A percentile compares a stretch with the other conserved stretches of the same genome.
Conservation (phyloP, 1,140 invertebrate species). For the Diachasmimorpha longicaudata region DNA sequence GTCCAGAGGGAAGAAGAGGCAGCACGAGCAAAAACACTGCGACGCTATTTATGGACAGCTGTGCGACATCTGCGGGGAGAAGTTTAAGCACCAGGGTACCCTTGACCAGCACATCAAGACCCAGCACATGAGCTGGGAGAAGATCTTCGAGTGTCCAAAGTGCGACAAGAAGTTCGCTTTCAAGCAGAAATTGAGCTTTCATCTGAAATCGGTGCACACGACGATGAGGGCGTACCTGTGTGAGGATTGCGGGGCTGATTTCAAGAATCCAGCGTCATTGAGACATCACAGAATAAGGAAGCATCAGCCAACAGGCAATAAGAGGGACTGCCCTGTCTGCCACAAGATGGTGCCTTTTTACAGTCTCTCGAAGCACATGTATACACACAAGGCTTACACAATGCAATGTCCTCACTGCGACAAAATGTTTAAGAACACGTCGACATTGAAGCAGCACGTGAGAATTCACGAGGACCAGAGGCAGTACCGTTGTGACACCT, state of each 20-base stretch:
- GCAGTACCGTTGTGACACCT: slow-evolving; percentile 58
- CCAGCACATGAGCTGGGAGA: slow-evolving; percentile 57
- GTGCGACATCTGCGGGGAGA: slow-evolving; percentile 59
- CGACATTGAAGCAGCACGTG: slow-evolving; percentile 59
- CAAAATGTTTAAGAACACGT: slow-evolving; percentile 62
- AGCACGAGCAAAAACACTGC: slow-evolving; percentile 61
- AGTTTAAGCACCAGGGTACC: slow-evolving; percentile 59
- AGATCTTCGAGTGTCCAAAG: slow-evolving; percentile 57
- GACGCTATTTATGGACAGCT: slow-evolving; percentile 54
- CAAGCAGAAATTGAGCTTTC: slow-evolving; percentile 60
- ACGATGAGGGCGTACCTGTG: slow-evolving; percentile 55
- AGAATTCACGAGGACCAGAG: slow-evolving; percentile 61
- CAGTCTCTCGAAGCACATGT: slow-evolving; percentile 60
- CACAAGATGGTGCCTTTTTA: slow-evolving; percentile 59
- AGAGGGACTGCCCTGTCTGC: slow-evolving; percentile 56
- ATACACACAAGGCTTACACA: slow-evolving; percentile 60
- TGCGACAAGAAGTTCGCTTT: slow-evolving; percentile 61
- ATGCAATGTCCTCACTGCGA: slow-evolving; percentile 60
- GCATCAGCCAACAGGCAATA: slow-evolving; percentile 54
- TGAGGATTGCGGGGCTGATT: slow-evolving; percentile 60
- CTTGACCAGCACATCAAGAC: slow-evolving; percentile 59
- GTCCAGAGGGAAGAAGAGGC: slow-evolving; percentile 57
- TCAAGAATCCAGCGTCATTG: slow-evolving; percentile 60
- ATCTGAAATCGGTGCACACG: slow-evolving; percentile 59
- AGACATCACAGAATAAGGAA: slow-evolving; percentile 59